Conservation (phyloP, 2,113 vertebrate species). For the Scolopax mira region DNA sequence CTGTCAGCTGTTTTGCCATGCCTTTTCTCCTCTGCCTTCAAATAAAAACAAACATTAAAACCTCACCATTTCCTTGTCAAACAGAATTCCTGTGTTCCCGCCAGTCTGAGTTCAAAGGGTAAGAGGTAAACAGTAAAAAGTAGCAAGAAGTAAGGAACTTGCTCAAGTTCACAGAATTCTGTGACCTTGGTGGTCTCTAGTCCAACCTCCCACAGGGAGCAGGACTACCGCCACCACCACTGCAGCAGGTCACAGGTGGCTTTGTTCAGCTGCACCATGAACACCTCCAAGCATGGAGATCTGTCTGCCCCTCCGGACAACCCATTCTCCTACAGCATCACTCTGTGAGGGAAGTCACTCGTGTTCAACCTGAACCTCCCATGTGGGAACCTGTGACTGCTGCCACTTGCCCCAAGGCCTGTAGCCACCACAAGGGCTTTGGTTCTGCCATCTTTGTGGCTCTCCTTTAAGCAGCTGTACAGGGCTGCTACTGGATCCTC, state of each 20-base stretch:
- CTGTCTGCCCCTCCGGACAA: not conserved
- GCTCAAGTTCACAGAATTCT: not conserved
- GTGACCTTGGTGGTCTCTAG: not conserved
- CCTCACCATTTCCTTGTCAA: not conserved
- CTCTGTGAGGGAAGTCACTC: not conserved
- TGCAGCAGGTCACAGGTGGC: not conserved
- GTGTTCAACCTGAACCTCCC: not conserved
- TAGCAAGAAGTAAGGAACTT: not conserved
- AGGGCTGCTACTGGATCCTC: not conserved
- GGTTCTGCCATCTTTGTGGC: not conserved
- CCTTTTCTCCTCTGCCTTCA: not conserved
- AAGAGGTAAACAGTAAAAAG: not conserved
- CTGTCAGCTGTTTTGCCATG: not conserved
- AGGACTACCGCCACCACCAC: not conserved
- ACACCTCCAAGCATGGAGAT: not conserved
- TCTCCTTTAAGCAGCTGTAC: not conserved
- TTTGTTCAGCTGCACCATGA: rapidly evolving
- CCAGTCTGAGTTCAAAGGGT: not conserved
- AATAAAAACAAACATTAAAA: not conserved
- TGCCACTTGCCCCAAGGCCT: rapidly evolving
- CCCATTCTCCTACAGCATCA: not conserved
- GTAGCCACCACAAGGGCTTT: not conserved
- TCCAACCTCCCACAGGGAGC: not conserved
- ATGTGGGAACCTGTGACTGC: rapidly evolving
- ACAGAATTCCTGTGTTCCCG: not conserved